Evolutionary conservation across 2,888 invertebrate genomes (phyloP), one percentile per base, ranked within the genome.

Genomic region (Himalopsyche anomala): DNA sequence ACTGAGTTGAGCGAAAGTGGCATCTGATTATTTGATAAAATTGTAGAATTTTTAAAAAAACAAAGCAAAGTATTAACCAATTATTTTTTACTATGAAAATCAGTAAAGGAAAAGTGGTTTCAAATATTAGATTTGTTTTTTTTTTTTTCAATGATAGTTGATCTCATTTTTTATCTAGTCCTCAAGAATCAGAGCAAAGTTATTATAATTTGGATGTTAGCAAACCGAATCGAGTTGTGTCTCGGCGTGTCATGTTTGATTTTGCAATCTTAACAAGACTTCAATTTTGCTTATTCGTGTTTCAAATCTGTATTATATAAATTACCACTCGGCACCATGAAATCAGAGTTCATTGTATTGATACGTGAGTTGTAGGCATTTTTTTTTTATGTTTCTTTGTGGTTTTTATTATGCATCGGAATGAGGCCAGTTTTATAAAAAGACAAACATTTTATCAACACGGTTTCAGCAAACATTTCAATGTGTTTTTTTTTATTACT

Each of bases 351-450:
- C 19, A 15, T 62, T 62, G 62, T n/a, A 19, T 62, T 62, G n/a
- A 62, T 19, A 28, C 28, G 62, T 62, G 62, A 62, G 62, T 62
- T 19, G 62, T 28, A 19, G 62, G 51, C 51, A 15, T 12, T 51
- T 9, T 79, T 79, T 40, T 80, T 80, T 80, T 38, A 38, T 40
- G n/a, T 80, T 80, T 80, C 38, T 80, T 74, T 62, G 62, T 62
- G 62, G 62, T 62, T 62, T 36, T 80, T 80, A 80, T 38, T 80
- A 5, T 80, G 62, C 62, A 62, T 62, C 15, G 62, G 19, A 62
- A 62, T 62, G n/a, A n/a, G 28, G 62, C 51, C 51, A 51, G 51
- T 51, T 5, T 15, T 51, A 51, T 11, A 45, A 45, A 45, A 45
- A 51, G 12, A 51, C 5, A 51, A 51, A 51, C 4, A 15, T 51